Percentiles rank a stretch among this genome's conserved stretches.
phyloP scores from a whole-genome alignment of 2,113 vertebrate genomes.

The Triplophysa siluroides region DNA sequence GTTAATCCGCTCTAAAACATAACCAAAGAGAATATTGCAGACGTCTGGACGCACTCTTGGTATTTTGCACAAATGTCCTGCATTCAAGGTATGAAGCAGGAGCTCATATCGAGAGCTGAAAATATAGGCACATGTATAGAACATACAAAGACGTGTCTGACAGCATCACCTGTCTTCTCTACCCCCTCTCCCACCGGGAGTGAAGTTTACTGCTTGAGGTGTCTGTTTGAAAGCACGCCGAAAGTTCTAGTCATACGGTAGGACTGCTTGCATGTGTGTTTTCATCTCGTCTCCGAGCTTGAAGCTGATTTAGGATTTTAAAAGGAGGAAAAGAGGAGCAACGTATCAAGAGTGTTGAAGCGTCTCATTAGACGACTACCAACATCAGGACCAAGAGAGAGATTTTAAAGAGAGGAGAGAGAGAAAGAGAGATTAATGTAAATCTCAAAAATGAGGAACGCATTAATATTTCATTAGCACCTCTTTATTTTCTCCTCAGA shows the following conservation, averaged over 20 bases:
- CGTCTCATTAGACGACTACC: conserved; percentile 32
- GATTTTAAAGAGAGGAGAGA: conserved; percentile 59
- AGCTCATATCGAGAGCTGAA: conserved; percentile 13
- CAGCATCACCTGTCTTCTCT: conserved; percentile 29
- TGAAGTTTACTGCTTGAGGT: conserved; percentile 8
- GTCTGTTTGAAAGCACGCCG: conserved; percentile 53
- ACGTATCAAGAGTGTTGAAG: conserved; percentile 15
- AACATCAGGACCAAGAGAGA: conserved; percentile 20
- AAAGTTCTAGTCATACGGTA: conserved; percentile 50
- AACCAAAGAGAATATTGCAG: conserved; percentile 9
- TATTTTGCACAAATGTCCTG: conserved; percentile 11
- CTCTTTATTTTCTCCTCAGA: conserved; percentile 85
- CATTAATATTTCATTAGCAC: conserved; percentile 97
- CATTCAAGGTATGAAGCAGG: background rate
- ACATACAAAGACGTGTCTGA: background rate
- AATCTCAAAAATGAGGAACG: conserved; percentile 81
- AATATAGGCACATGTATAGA: conserved; percentile 18
- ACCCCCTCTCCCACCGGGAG: conserved; percentile 10
- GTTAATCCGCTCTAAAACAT: background rate
- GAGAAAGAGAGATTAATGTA: conserved; percentile 79
- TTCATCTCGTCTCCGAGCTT: conserved; percentile 48
- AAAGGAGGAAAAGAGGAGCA: conserved; percentile 63
- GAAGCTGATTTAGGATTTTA: conserved; percentile 66
- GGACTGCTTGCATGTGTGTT: background rate
- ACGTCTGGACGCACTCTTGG: conserved; percentile 18